Percentiles rank a stretch among this genome's conserved stretches.
phyloP scores from a whole-genome alignment of 2,797 vertebrate genomes.

The Eupleurogrammus muticus region DNA sequence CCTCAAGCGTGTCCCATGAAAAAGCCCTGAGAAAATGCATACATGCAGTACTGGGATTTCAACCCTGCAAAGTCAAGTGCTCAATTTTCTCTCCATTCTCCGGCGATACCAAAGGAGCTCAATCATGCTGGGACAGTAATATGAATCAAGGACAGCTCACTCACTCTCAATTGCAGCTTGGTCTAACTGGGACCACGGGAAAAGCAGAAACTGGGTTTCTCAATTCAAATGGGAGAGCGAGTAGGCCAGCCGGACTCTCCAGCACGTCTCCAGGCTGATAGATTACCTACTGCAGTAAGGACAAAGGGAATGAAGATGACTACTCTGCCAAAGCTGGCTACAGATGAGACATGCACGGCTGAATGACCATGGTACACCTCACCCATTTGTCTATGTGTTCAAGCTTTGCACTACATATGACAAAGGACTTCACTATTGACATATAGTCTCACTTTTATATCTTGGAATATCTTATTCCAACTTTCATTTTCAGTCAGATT shows the following conservation, averaged over 20 bases:
- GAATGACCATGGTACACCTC: conserved; percentile 82
- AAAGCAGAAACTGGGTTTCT: conserved; percentile 81
- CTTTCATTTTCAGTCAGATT: conserved; percentile 69
- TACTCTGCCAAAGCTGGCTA: conserved; percentile 87
- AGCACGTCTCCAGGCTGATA: conserved; percentile 84
- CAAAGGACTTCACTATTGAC: conserved; percentile 83
- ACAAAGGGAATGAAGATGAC: conserved; percentile 90
- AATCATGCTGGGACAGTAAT: conserved; percentile 86
- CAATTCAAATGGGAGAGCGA: conserved; percentile 87
- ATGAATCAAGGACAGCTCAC: conserved; percentile 87
- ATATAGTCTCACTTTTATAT: conserved; percentile 74
- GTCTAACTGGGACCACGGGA: conserved; percentile 81
- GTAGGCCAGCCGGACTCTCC: conserved; percentile 84
- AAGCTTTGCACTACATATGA: conserved; percentile 82
- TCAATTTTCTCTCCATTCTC: conserved; percentile 84
- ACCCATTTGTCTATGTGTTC: conserved; percentile 86
- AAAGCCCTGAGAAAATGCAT: conserved; percentile 76
- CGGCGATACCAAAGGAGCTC: conserved; percentile 83
- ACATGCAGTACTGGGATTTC: conserved; percentile 78
- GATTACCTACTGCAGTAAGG: conserved; percentile 87
- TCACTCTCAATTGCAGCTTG: conserved; percentile 85
- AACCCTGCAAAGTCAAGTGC: conserved; percentile 83
- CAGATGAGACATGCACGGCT: conserved; percentile 87
- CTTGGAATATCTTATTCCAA: conserved; percentile 73
- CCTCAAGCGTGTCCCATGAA: conserved; percentile 66